Base-by-base conservation (phyloP, 2,888 invertebrate species). In the Coenonympha glycerion region DNA sequence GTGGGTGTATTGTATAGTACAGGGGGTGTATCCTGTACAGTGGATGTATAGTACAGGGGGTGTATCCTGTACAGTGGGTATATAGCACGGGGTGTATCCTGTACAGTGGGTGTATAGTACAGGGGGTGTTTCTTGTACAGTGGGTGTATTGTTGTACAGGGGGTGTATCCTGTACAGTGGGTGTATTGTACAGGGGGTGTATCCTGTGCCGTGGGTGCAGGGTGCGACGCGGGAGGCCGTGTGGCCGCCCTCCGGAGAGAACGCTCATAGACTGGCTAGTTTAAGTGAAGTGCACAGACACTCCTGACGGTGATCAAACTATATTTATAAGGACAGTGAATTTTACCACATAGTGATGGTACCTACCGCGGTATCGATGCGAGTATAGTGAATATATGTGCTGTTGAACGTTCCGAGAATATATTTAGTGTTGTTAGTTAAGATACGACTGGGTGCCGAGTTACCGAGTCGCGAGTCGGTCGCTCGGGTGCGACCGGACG, bases 341-440 rank as follows among this genome's bases (percentile, higher is more conserved):
- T 41, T 26, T 36, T 41, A 69, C 62, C 65, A 65, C 62, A 64
- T 65, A 68, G 66, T 5, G 62, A 62, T 67, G 65, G 64, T 60
- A 61, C 59, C 59, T 53, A 60, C 56, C 55, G 41, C 45, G 57
- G 62, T 64, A 62, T 62, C 65, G 65, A 61, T 71, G 81, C 74
- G 78, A 80, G 77, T 79, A 78, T 84, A 85, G 85, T 85, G 86
- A 81, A 84, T 86, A 85, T 85, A 86, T 81, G 84, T 85, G 83
- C 82, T 87, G 87, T 87, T 87, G 87, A 86, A 86, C 78, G 87
- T 86, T 87, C 71, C 76, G 78, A 85, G 79, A 75, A 74, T 80
- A 85, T 80, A 76, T 81, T 77, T 83, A 82, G 85, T 83, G 85
- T 86, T 85, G 80, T 79, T 76, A 66, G 76, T 76, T 66, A 61